These are phyloP conservation scores for Drosophila acutilabella DNA, from an alignment of 2,888 invertebrate species.

Conservation along the genomic window DNA sequence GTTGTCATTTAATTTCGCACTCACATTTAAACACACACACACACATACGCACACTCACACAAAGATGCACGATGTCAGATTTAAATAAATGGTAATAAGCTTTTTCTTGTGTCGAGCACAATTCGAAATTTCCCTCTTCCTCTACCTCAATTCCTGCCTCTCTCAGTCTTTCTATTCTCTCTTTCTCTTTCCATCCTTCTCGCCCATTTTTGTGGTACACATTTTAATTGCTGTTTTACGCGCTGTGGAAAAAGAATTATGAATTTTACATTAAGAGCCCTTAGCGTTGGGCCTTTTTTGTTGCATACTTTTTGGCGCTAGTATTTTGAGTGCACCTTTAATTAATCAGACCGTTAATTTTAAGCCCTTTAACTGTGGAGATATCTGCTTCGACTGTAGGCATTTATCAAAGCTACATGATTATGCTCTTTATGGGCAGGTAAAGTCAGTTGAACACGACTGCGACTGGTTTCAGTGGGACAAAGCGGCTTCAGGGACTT, in stretches of 20 bases:
- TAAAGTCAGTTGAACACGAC: slow-evolving; percentile 25
- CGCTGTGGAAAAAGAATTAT: slow-evolving; percentile 61
- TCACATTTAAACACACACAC: slow-evolving; percentile 53
- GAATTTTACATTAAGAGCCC: slow-evolving; percentile 60
- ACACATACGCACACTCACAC: slow-evolving; percentile 12
- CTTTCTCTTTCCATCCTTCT: neutral
- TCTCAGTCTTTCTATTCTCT: neutral
- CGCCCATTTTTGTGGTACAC: slow-evolving; percentile 13
- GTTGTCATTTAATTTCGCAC: slow-evolving; percentile 81
- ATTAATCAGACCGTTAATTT: slow-evolving; percentile 74
- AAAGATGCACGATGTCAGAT: slow-evolving; percentile 59
- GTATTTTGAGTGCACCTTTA: slow-evolving; percentile 62
- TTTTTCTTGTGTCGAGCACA: slow-evolving; percentile 51
- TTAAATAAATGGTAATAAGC: slow-evolving; percentile 77
- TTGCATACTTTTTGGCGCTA: slow-evolving; percentile 46
- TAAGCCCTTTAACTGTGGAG: slow-evolving; percentile 19
- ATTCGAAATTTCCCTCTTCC: slow-evolving; percentile 23
- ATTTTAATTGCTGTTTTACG: slow-evolving; percentile 69
- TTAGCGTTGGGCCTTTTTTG: slow-evolving; percentile 2
- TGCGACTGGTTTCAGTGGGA: slow-evolving; percentile 11
- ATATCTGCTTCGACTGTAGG: slow-evolving; percentile 37
- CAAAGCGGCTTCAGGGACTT: slow-evolving; percentile 18
- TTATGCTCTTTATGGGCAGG: slow-evolving; percentile 79
- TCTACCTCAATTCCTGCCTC: neutral
- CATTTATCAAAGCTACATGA: slow-evolving; percentile 78